phyloP scores from a whole-genome alignment of 92 coral and sea anemone genomes.

The Nematostella vectensis region DNA sequence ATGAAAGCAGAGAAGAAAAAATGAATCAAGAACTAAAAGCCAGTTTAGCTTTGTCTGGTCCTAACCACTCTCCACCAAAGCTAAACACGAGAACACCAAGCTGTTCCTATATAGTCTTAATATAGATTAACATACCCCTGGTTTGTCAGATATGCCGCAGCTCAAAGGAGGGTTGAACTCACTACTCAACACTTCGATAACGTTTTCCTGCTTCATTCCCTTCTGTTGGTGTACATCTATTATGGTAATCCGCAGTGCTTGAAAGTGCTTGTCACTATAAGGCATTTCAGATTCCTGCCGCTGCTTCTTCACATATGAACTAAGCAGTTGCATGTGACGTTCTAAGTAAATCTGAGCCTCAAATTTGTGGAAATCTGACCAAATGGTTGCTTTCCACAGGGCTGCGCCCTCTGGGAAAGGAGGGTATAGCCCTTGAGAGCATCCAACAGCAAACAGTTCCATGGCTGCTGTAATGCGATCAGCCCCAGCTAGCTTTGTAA shows the following conservation, averaged over 20 bases:
- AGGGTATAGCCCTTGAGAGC: conserved; percentile 51
- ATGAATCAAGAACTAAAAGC: too few species aligned
- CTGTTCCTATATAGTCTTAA: too few species aligned
- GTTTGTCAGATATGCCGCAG: conserved; percentile 21
- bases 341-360: conserved; percentile 66
- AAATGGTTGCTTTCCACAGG: conserved; percentile 51
- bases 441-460: conserved; percentile 42
- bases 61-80: too few species aligned
- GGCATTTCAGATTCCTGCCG: conserved; percentile 18
- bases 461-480: conserved; percentile 41
- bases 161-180: conserved; percentile 70
- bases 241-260: conserved; percentile 36
- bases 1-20: too few species aligned
- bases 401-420: conserved; percentile 14
- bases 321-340: conserved; percentile 43
- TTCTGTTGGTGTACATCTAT: conserved; percentile 10
- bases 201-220: conserved; percentile 21
- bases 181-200: conserved; percentile 24
- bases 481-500: conserved; percentile 46
- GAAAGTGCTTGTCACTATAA: conserved; percentile 41
- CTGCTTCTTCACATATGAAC: conserved; percentile 25
- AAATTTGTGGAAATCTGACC: conserved; percentile 42
- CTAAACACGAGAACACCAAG: too few species aligned
- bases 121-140: conserved; percentile 41
- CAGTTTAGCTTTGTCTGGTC: too few species aligned